Evolutionary conservation across 2,113 vertebrate species (phyloP), one percentile per base, ranked within the genome.

Genomic region (Myiopsitta monachus): DNA sequence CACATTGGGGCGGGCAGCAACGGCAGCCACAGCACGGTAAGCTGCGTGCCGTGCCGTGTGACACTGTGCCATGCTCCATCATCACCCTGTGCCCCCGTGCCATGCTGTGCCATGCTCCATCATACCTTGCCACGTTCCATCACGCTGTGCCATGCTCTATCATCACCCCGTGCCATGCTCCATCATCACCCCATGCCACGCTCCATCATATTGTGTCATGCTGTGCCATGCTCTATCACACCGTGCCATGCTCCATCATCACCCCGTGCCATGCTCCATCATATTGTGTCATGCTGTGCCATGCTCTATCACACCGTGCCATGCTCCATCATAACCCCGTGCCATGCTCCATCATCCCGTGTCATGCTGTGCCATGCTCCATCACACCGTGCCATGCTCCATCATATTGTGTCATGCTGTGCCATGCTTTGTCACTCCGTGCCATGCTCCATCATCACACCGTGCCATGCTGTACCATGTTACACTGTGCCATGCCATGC

Each of bases 1-100:
- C 98, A 99, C 95, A 97, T 99, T 92, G 97, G 97, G 84, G 72
- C 83, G 17, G 98, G 98, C 27, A 98, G 97, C 85, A 98, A 97
- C 49, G 83, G 98, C 33, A 97, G 97, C 68, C 98, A 98, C 93
- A 98, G 97, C 90, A 94, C 94, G 83, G 99, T 99, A 98, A 99
- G 98, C 85, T 38, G 36, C 3, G 9, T 3, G 28, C 33, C 33
- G 1, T 4, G 28, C 41, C 10, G 3, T 61, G 27, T 31, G 6
- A 9, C 33, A 14, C 49, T 8, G 3, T 44, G 31, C 39, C 39
- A 39, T 39, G 39, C 39, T 39, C 39, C 39, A 39, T 11, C 39
- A 41, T 33, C 30, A 10, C 14, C 16, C 30, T 2, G 24, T 22
- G 47, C 27, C 14, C 16, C 30, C 3, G 24, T 22, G 47, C 27